phyloP scores from a whole-genome alignment of 92 coral and sea anemone genomes.

The Montipora capitata region DNA sequence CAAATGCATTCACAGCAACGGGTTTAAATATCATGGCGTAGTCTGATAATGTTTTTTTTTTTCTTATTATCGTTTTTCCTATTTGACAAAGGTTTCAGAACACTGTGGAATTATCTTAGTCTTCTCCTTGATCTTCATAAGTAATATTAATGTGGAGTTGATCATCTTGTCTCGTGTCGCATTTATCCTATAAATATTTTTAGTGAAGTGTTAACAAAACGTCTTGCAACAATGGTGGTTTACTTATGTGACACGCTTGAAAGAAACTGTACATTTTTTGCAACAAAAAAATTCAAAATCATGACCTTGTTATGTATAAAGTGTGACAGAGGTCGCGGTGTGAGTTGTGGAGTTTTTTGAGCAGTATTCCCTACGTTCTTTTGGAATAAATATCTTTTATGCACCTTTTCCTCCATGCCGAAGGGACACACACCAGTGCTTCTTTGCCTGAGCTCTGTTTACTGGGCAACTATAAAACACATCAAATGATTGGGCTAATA shows the following conservation, averaged over 20 bases:
- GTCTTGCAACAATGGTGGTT: slow-evolving; percentile 2
- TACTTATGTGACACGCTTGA: not conserved
- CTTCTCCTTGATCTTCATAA: not conserved
- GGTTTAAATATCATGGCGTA: not conserved
- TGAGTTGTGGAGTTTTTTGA: too few species aligned
- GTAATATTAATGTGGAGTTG: not conserved
- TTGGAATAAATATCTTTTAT: too few species aligned
- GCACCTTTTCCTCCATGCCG: too few species aligned
- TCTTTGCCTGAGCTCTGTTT: too few species aligned
- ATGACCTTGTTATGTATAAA: not conserved
- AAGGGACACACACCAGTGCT: too few species aligned
- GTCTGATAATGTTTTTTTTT: not conserved
- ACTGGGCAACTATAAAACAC: too few species aligned
- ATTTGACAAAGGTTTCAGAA: slow-evolving; percentile 1
- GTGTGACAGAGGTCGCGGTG: too few species aligned
- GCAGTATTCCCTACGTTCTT: too few species aligned
- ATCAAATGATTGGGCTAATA: too few species aligned
- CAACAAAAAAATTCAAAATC: not conserved
- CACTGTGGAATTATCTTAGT: not conserved
- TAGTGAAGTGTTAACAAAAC: not conserved
- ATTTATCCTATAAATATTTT: not conserved
- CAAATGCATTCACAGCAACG: slow-evolving; percentile 4
- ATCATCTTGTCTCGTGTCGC: not conserved
- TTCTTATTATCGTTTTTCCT: not conserved
- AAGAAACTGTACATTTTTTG: not conserved